Evolutionary conservation across 2,113 vertebrate species (phyloP).

Genomic region (Charina bottae): DNA sequence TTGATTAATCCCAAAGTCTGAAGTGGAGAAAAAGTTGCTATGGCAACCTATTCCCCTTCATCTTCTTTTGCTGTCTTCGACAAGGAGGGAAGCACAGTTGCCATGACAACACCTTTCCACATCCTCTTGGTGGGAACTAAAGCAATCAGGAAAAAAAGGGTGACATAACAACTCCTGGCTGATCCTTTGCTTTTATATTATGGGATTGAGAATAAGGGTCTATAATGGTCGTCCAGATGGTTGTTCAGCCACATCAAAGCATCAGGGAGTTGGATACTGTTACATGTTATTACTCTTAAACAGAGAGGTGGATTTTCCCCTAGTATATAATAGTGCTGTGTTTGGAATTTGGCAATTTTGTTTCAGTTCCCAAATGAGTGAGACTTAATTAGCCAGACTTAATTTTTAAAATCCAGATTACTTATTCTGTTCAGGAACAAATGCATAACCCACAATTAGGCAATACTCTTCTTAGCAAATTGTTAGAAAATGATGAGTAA

Average conservation of each 20-base stretch:
- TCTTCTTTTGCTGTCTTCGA: neutral
- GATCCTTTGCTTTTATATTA: neutral
- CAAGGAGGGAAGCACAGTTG: neutral
- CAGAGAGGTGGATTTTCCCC: neutral
- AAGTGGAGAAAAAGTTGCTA: slow-evolving; percentile 32
- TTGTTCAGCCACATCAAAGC: too few species aligned
- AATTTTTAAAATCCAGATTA: neutral
- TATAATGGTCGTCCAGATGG: neutral
- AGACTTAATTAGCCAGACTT: neutral
- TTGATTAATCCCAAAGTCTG: slow-evolving; percentile 25
- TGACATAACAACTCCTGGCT: neutral
- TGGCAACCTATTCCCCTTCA: slow-evolving; percentile 46
- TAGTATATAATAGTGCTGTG: too few species aligned
- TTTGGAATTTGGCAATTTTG: neutral
- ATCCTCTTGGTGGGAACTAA: slow-evolving; percentile 3
- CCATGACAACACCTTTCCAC: neutral
- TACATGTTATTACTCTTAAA: neutral
- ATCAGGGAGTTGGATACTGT: neutral
- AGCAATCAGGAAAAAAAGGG: neutral
- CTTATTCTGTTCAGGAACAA: too few species aligned
- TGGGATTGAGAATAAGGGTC: neutral
- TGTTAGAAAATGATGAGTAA: too few species aligned
- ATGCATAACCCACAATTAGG: too few species aligned
- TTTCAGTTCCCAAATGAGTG: neutral
- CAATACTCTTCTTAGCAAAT: too few species aligned